Evolutionary conservation across 2,797 vertebrate species (phyloP), one percentile per base, ranked within the genome.

Genomic region (Cuniculus paca): DNA sequence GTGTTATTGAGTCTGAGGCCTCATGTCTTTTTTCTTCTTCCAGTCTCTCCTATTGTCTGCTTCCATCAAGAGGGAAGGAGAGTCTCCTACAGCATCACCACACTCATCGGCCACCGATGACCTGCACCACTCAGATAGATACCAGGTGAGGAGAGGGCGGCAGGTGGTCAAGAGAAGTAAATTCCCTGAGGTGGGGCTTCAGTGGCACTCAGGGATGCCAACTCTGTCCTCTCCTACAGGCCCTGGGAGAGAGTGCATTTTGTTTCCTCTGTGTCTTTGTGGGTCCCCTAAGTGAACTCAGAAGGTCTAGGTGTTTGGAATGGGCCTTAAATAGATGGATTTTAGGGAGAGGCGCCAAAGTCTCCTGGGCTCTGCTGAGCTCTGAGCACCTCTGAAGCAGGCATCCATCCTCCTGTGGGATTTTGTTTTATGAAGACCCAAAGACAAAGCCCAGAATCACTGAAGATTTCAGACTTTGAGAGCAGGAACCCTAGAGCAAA

Each of bases 1-100:
- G 68, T 96, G 96, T 98, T 93, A 97, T 79, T 92, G 85, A 97
- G 50, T 56, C 61, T 79, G 52, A 90, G 82, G 48, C 96, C 94
- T 90, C 74, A 13, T 92, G 72, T 89, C 86, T 72, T 90, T 88
- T 95, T 97, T 98, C 98, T 96, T 98, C 98, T 98, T 98, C 86
- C 97, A 99, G 99, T 99, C 99, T 88, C 99, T 99, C 99, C 99
- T 99, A 99, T 98, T 99, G 99, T 99, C 99, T 6, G 99, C 99
- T 98, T 99, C 99, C 98, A 99, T 99, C 99, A 99, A 99, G 98
- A 99, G 99, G 84, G 99, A 99, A 99, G 99, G 99, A 97, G 99
- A 99, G 98, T 99, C 99, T 98, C 99, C 99, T 0, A 99, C 99
- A 95, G 99, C 99, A 58, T 99, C 99, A 22, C 99, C 99, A 68